A percentile compares a stretch with the other conserved stretches of the same genome.
These are phyloP conservation scores for Ametastegia equiseti DNA, from an alignment of 2,888 invertebrate species.

Conservation along the genomic window DNA sequence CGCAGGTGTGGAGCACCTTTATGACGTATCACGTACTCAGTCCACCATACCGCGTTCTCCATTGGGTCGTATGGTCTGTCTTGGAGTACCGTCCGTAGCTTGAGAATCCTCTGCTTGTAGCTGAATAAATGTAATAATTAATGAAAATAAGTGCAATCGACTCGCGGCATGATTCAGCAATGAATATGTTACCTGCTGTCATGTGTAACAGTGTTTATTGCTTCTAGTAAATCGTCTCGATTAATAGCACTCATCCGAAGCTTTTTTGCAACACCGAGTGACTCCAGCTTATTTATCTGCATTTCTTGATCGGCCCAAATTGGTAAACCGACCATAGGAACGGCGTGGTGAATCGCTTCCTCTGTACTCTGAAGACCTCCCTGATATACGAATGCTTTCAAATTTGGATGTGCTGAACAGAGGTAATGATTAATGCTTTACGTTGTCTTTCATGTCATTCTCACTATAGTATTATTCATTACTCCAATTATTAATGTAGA, in stretches of 20 bases:
- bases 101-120: conserved; percentile 58
- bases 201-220: conserved; percentile 54
- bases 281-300: conserved; percentile 53
- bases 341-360: conserved; percentile 59
- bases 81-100: background rate
- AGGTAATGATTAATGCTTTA: background rate
- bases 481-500: too few species aligned
- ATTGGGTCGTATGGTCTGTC: conserved; percentile 56
- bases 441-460: too few species aligned
- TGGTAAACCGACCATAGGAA: conserved; percentile 63
- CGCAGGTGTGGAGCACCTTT: conserved; percentile 57
- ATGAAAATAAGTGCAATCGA: too few species aligned
- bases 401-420: conserved; percentile 62
- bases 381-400: conserved; percentile 62
- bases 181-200: conserved; percentile 53
- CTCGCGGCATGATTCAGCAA: background rate
- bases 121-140: too few species aligned
- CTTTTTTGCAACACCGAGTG: conserved; percentile 55
- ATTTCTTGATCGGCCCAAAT: conserved; percentile 60
- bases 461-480: too few species aligned
- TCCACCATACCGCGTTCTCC: conserved; percentile 60
- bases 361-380: conserved; percentile 65
- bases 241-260: conserved; percentile 53
- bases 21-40: conserved; percentile 62
- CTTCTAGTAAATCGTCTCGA: conserved; percentile 46